Evolutionary conservation across 2,797 vertebrate species (phyloP), one percentile per base, ranked within the genome.

Genomic region (Betta splendens): DNA sequence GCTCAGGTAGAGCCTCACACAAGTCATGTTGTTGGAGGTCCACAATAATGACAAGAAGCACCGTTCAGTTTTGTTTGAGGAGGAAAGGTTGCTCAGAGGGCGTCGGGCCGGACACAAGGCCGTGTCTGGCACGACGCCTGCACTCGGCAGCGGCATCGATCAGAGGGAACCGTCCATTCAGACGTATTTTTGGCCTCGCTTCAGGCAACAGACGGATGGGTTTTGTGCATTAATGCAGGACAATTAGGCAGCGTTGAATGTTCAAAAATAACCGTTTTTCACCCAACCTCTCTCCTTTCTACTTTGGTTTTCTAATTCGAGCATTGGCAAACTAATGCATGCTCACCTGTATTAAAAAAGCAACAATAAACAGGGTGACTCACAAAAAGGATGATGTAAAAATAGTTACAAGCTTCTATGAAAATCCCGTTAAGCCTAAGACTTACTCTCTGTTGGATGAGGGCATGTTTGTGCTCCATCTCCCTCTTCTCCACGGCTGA

Each of bases 401-500:
- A 73, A 58, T 54, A 57, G 20, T 53, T 50, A 26, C 29, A 11
- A 11, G 16, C 5, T 37, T 50, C 31, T 1, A 16, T 17, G 7
- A 21, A 42, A 48, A 32, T 15, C 0, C 3, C 38, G 16, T 2
- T 21, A 39, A 32, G n/a, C 29, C 21, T 48, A 18, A 40, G 21
- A 74, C 93, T 93, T 79, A 98, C 96, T 90, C 95, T 90, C 77
- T 99, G 96, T 85, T 99, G 97, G 60, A 99, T 95, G 67, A 95
- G 75, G 0, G 97, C 97, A 0, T 99, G 97, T 54, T 96, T 96
- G 83, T 96, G 96, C 75, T 99, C 97, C 95, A 99, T 86, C 79
- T 98, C 96, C 37, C 97, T 90, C 86, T 99, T 99, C 85, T 98
- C 96, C 88, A 98, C 87, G 0, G 97, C 97, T 0, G 97, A 98